Evolutionary conservation across 2,888 invertebrate species (phyloP), one percentile per base, ranked within the genome.

Genomic region (Pseudeuparius sepicola): DNA sequence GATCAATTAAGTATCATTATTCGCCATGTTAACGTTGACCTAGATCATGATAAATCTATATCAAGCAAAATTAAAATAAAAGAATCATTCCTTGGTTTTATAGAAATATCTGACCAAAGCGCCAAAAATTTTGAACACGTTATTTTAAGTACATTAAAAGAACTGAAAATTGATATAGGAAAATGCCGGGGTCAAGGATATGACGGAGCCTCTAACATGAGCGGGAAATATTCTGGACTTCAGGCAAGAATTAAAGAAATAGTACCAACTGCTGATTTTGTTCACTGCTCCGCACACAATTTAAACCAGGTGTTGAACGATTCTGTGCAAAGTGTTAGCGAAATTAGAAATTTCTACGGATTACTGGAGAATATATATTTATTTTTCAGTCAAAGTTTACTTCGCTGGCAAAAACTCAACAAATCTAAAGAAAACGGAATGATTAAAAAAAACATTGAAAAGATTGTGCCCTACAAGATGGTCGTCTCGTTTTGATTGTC

Each of bases 401-500:
- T 17, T 4, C 7, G 29, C 4, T 14, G 29, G 29, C 29, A 29
- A 14, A 17, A 29, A 6, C 7, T 14, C 9, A 29, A 13, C 15
- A 29, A 29, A 29, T 4, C 14, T 29, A 29, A 14, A 14, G 15
- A 29, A n/a, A n/a, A n/a, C n/a, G n/a, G n/a, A n/a, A n/a, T n/a
- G n/a, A n/a, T n/a, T n/a, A n/a, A n/a, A n/a, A n/a, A n/a, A n/a
- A n/a, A n/a, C n/a, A n/a, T n/a, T n/a, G n/a, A n/a, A n/a, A n/a
- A n/a, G n/a, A n/a, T n/a, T n/a, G n/a, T n/a, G n/a, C n/a, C n/a
- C n/a, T n/a, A n/a, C n/a, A n/a, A 29, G 29, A 29, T 29, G 29
- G 29, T 13, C 29, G 15, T 29, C 29, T 29, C 29, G 29, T 14
- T 29, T 29, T 29, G 29, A 14, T 29, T 29, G 15, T 14, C 29